Conservation (phyloP, 2,797 vertebrate genomes). For the Amazona ochrocephala region DNA sequence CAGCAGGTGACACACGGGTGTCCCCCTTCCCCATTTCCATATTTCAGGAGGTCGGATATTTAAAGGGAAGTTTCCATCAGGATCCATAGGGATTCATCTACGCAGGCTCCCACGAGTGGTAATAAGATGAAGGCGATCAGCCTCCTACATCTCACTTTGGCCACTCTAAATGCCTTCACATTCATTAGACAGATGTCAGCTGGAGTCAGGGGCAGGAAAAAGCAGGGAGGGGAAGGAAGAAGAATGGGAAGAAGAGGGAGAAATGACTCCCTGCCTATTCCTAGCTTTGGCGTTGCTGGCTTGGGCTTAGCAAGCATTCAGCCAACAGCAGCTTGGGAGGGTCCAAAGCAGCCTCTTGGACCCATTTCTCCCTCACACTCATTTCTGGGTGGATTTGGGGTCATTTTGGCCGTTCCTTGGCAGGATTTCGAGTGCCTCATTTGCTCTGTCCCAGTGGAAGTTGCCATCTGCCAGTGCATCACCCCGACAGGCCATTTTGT, state of each 20-base stretch:
- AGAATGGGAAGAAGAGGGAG: background rate
- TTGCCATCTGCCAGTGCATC: slow-evolving; percentile 76
- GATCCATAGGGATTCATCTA: slow-evolving; percentile 61
- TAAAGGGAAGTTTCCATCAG: slow-evolving; percentile 57
- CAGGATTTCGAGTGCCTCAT: slow-evolving; percentile 52
- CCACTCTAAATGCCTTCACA: slow-evolving; percentile 36
- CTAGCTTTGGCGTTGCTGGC: background rate
- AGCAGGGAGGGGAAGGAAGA: background rate
- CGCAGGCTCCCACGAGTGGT: slow-evolving; percentile 48
- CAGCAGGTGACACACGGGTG: background rate
- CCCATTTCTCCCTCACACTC: background rate
- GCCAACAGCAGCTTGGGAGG: background rate
- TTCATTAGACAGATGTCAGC: slow-evolving; percentile 26
- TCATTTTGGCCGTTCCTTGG: background rate
- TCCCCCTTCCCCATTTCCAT: background rate
- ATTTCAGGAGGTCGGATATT: background rate
- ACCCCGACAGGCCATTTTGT: slow-evolving; percentile 72
- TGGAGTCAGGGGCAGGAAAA: background rate
- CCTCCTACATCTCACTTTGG: slow-evolving; percentile 51
- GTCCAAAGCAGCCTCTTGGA: background rate
- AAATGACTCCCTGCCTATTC: background rate
- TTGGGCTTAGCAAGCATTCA: background rate
- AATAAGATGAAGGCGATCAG: slow-evolving; percentile 65
- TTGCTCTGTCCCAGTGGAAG: slow-evolving; percentile 59
- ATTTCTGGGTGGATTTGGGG: accelerated